phyloP scores from a whole-genome alignment of 2,113 vertebrate species.

The Callipepla californica region DNA sequence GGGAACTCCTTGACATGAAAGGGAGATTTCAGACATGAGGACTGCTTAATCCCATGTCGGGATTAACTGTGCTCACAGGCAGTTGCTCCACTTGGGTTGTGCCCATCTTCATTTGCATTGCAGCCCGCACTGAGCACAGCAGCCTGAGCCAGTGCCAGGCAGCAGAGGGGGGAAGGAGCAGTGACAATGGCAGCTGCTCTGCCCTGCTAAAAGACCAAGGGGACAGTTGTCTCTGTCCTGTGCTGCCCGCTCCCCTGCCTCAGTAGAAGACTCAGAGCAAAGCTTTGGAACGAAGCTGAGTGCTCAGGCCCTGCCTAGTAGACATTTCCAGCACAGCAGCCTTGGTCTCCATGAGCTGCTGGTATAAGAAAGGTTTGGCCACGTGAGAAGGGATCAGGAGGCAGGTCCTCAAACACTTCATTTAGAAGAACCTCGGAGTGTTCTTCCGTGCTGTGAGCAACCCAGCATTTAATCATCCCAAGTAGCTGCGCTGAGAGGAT shows the following conservation, averaged over 20 bases:
- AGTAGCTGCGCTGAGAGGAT: slow-evolving; percentile 34
- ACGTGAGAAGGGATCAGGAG: slow-evolving; percentile 1
- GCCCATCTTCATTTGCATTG: background rate
- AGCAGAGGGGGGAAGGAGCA: too few relatives aligned
- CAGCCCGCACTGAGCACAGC: too few relatives aligned
- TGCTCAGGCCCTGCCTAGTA: background rate
- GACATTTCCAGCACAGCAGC: background rate
- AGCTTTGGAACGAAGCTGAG: background rate
- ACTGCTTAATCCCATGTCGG: too few relatives aligned
- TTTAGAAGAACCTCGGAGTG: slow-evolving; percentile 18
- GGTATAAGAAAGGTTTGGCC: background rate
- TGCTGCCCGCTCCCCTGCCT: background rate
- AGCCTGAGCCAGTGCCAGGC: too few relatives aligned
- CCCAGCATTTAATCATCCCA: background rate
- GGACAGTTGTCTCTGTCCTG: background rate
- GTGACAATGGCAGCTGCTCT: too few relatives aligned
- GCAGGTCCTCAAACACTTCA: background rate
- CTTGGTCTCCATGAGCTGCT: background rate
- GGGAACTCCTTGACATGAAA: background rate
- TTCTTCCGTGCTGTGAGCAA: slow-evolving; percentile 23
- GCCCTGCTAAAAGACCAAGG: background rate
- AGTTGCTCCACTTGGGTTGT: background rate
- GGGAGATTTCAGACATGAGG: background rate
- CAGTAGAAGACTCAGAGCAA: background rate
- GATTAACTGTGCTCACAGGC: background rate